phyloP scores from a whole-genome alignment of 2,888 invertebrate species.

The Kryphioiulus occultus region DNA sequence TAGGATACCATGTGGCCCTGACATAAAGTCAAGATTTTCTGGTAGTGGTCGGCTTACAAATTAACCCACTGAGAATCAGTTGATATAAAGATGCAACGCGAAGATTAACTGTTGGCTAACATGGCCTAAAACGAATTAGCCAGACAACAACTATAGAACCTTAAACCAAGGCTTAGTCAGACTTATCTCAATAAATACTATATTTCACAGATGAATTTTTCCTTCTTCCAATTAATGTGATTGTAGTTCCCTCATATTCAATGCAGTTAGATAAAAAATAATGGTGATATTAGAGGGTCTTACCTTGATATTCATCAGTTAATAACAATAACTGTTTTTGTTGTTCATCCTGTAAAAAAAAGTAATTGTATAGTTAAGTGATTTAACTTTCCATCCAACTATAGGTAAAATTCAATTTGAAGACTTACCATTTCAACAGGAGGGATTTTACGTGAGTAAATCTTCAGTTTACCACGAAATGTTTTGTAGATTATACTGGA shows the following conservation, averaged over 20 bases:
- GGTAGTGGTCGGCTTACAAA: not conserved
- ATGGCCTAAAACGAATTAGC: too few species aligned
- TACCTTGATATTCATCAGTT: conserved; percentile 81
- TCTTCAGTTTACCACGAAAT: conserved; percentile 90
- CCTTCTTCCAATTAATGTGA: too few species aligned
- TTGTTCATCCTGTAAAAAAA: conserved; percentile 74
- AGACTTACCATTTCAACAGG: conserved; percentile 75
- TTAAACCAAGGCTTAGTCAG: too few species aligned
- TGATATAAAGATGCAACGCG: too few species aligned
- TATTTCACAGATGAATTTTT: too few species aligned
- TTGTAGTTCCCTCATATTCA: too few species aligned
- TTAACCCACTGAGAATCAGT: too few species aligned
- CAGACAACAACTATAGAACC: too few species aligned
- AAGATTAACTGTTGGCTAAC: too few species aligned
- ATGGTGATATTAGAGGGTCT: conserved; percentile 37
- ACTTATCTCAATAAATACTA: too few species aligned
- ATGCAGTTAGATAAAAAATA: not conserved
- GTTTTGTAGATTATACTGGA: conserved; percentile 85
- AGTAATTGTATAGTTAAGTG: not conserved
- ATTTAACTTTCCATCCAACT: not conserved
- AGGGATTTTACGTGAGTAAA: conserved; percentile 89
- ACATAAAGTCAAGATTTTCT: not conserved
- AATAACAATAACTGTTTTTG: conserved; percentile 79
- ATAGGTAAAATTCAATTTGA: not conserved
- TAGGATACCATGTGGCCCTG: not conserved